Base-by-base conservation (phyloP, 2,888 invertebrate species). In the Ophion ventricosus region DNA sequence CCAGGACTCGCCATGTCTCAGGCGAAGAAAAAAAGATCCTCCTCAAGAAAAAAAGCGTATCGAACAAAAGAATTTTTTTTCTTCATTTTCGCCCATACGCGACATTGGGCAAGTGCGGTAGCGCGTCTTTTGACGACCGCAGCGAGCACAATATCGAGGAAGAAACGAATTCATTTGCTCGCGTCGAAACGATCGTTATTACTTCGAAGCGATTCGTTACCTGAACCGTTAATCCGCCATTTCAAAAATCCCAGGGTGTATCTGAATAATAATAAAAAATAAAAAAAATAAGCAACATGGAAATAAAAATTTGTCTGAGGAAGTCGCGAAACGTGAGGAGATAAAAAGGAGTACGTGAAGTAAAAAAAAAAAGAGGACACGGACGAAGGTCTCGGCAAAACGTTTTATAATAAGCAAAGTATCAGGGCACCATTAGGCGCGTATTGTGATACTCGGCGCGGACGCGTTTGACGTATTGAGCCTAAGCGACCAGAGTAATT, bases 401-500 rank as follows among this genome's bases (percentile, higher is more conserved):
- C 49, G 49, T 49, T 49, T 49, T 49, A 17, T 40, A 75, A 76
- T 10, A 40, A 49, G 40, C 76, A 40, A 66, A 66, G 26, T 56
- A 57, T 56, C 57, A 23, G 35, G 10, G 35, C 57, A 66, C 40
- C 66, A 40, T 76, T 57, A 70, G 56, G 26, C 40, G 20, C 10
- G 7, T 26, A 73, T 70, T 78, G 49, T 70, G 23, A 35, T 67
- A 66, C 66, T 23, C 23, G 57, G 11, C 57, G 59, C 20, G 40
- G 56, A n/a, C n/a, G 17, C 49, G 25, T 57, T 66, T 57, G 66
- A 49, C 26, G 61, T 61, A 69, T 40, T 49, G 49, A 49, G 40
- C 54, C 40, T 61, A 54, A 74, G 63, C 29, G 64, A 49, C 49
- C 49, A 23, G n/a, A 11, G 23, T 75, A 67, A 84, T 84, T 75